Base-by-base conservation (phyloP, 2,797 vertebrate genomes). In the Hemibagrus guttatus region DNA sequence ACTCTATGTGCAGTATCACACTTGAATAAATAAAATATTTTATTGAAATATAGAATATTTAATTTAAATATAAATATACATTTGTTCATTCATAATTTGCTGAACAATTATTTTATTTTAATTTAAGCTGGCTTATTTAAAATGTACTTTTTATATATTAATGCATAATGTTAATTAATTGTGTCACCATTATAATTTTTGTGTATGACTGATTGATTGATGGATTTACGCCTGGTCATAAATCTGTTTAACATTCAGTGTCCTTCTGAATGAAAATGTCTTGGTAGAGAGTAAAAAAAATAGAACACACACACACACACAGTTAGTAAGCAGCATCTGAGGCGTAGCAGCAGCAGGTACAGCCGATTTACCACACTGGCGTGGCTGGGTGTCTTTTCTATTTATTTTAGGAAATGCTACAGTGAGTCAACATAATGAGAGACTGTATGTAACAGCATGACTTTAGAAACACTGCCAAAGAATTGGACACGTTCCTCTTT, bases 381-480 rank as follows among this genome's bases (percentile, higher is more conserved):
- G 7, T 58, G 54, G 52, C 28, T 58, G 16, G 4, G 28, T 58
- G 54, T 79, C 54, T 79, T 80, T 39, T 64, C 71, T 76, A 21
- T 35, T 75, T 58, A 28, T 42, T 75, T 31, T 64, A 54, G 23
- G 59, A 85, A 64, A 78, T 52, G 52, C 64, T 69, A 71, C 49
- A 71, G 12, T 56, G 64, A 69, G 31, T 39, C 54, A 72, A 72
- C 54, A 72, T 58, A 72, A 72, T 71, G 69, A 83, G 82, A 71
- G 68, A 83, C 64, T 71, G 35, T 58, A 83, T 46, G 31, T 39
- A 84, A 72, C 52, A 83, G 28, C 66, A 83, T n/a, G 64, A 83
- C 42, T 17, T 82, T 66, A 68, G n/a, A 19, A 28, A 82, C 39
- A 68, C 49, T 56, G 78, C 58, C 78, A 81, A 63, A 63, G 13